Percentiles rank a stretch among this genome's conserved stretches.
These are phyloP conservation scores for Pempheris klunzingeri DNA, from an alignment of 2,797 vertebrate species.

Conservation along the genomic window DNA sequence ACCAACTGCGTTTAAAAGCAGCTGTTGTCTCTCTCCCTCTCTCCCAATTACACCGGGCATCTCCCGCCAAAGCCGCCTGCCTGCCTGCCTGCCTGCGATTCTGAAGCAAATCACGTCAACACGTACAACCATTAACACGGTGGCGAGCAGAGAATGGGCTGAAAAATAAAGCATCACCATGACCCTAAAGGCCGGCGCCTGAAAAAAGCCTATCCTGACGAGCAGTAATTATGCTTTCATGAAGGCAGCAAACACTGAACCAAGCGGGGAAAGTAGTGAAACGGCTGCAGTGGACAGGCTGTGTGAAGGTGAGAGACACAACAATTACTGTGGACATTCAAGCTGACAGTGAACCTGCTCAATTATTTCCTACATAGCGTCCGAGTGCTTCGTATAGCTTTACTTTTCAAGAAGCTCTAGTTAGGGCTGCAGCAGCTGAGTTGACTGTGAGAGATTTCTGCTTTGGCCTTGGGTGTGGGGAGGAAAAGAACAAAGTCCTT, in stretches of 20 bases:
- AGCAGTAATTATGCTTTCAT: conserved; percentile 69
- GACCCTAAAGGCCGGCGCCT: conserved; percentile 62
- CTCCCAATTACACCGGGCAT: conserved; percentile 56
- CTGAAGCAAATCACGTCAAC: conserved; percentile 71
- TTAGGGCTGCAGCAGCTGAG: conserved; percentile 25
- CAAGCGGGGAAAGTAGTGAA: conserved; percentile 32
- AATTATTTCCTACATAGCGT: conserved; percentile 51
- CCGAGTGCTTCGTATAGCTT: conserved; percentile 40
- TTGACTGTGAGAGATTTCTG: conserved; percentile 53
- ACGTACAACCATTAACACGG: conserved; percentile 62
- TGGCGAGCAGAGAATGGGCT: conserved; percentile 38
- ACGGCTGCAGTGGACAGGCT: conserved; percentile 25
- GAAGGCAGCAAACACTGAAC: conserved; percentile 48
- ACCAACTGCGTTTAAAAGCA: conserved; percentile 63
- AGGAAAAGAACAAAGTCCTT: conserved; percentile 70
- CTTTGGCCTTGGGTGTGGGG: conserved; percentile 56
- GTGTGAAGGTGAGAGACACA: conserved; percentile 57
- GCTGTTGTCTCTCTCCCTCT: conserved; percentile 43
- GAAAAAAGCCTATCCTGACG: conserved; percentile 61
- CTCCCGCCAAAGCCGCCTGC: conserved; percentile 26
- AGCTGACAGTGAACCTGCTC: conserved; percentile 45
- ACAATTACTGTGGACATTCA: conserved; percentile 63
- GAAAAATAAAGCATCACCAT: conserved; percentile 47
- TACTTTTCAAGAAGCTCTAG: conserved; percentile 35
- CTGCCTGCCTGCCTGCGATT: conserved; percentile 35